These are phyloP conservation scores for Telenomus remus DNA, from an alignment of 1,140 invertebrate species.

Conservation along the genomic window DNA sequence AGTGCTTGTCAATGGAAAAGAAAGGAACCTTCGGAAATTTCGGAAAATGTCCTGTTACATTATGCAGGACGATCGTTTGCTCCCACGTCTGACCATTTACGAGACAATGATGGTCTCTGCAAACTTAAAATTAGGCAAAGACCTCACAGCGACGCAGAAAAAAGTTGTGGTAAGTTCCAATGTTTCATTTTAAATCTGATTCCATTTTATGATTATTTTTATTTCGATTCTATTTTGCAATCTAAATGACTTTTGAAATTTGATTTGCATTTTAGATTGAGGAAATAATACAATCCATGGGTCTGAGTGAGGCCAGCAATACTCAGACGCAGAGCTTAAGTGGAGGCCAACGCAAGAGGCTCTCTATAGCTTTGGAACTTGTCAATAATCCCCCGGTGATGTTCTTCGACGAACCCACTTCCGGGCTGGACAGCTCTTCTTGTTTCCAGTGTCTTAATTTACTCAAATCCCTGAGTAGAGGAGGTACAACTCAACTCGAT, in stretches of 20 bases:
- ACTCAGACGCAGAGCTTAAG: conserved; percentile 88
- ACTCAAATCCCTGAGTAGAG: conserved; percentile 85
- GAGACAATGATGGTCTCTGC: conserved; percentile 94
- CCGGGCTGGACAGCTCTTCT: conserved; percentile 93
- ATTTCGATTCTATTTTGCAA: no score
- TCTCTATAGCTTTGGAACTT: conserved; percentile 91
- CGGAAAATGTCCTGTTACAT: conserved; percentile 96
- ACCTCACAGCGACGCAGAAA: conserved; percentile 83
- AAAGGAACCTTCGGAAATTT: conserved; percentile 89
- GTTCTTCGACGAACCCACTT: conserved; percentile 99
- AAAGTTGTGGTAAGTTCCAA: conserved; percentile 78
- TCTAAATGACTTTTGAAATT: no score
- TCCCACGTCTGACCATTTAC: conserved; percentile 89
- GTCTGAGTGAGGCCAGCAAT: conserved; percentile 83
- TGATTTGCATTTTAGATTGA: conserved; percentile 74
- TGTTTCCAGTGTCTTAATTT: conserved; percentile 93
- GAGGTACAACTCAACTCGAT: conserved; percentile 77
- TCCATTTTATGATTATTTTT: no score
- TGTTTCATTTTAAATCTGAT: neutral
- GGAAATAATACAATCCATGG: conserved; percentile 89
- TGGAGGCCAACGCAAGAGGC: conserved; percentile 93
- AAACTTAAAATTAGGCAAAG: conserved; percentile 92
- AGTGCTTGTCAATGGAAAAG: conserved; percentile 89
- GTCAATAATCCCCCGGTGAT: conserved; percentile 95
- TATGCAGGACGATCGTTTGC: conserved; percentile 95